These are phyloP conservation scores for Vulpes lagopus DNA, from an alignment of 2,113 vertebrate species.

Conservation along the genomic window DNA sequence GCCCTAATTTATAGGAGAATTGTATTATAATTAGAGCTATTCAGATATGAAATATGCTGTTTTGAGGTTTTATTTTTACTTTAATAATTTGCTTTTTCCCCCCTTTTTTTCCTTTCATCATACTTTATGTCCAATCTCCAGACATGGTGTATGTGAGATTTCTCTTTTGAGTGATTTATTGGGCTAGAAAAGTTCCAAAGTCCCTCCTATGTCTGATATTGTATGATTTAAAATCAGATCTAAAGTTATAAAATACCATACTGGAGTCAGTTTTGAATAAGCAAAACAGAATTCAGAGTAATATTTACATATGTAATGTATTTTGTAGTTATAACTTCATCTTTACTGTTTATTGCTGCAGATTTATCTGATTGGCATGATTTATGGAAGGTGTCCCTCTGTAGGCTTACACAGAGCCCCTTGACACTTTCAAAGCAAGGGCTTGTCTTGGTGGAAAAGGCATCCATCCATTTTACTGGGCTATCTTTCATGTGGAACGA, in stretches of 20 bases:
- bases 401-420: slow-evolving; percentile 70
- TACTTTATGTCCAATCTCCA: not conserved
- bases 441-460: slow-evolving; percentile 78
- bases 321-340: slow-evolving; percentile 70
- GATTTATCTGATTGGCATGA: slow-evolving; percentile 63
- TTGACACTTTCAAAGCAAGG: slow-evolving; percentile 78
- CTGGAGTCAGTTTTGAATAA: slow-evolving; percentile 16
- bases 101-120: not conserved
- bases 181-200: slow-evolving; percentile 14
- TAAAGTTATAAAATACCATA: slow-evolving; percentile 10
- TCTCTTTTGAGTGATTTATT: slow-evolving; percentile 27
- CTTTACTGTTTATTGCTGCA: slow-evolving; percentile 70
- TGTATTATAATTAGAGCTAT: slow-evolving; percentile 22
- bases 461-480: slow-evolving; percentile 54
- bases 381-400: slow-evolving; percentile 38
- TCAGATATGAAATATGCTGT: slow-evolving; percentile 9
- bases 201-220: not conserved
- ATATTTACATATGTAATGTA: not conserved
- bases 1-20: not conserved
- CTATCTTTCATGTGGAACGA: slow-evolving; percentile 77
- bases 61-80: slow-evolving; percentile 48
- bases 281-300: not conserved
- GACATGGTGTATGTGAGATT: not conserved
- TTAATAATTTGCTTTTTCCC: not conserved
- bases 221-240: slow-evolving; percentile 31